phyloP scores from a whole-genome alignment of 2,888 invertebrate species.

The Linyphia triangularis region DNA sequence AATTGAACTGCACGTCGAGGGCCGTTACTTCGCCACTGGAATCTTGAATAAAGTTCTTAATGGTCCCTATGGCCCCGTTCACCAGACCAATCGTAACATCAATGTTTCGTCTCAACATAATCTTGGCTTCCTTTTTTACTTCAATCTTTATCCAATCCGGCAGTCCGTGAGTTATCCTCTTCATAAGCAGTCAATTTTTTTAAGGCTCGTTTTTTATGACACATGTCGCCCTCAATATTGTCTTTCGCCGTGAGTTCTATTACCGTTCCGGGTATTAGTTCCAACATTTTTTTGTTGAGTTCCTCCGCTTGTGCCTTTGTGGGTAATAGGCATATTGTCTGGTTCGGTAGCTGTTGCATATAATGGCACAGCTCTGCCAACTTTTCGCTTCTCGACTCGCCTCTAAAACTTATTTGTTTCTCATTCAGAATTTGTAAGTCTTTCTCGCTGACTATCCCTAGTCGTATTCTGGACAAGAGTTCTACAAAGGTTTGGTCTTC shows the following conservation, averaged over 20 bases:
- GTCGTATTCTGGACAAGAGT: not conserved
- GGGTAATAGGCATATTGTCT: not conserved
- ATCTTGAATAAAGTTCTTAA: not conserved
- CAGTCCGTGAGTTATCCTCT: slow-evolving; percentile 22
- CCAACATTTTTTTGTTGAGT: not conserved
- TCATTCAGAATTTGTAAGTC: not conserved
- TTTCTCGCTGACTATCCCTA: not conserved
- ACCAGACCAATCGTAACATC: slow-evolving; percentile 22
- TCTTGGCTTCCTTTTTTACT: not conserved
- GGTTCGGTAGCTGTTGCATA: not conserved
- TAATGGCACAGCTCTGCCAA: not conserved
- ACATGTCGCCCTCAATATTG: not conserved
- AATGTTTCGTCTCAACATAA: slow-evolving; percentile 6
- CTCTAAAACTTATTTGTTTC: not conserved
- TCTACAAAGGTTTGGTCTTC: slow-evolving; percentile 4
- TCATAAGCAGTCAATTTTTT: not conserved
- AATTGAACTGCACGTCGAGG: not conserved
- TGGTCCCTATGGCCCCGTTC: slow-evolving; percentile 24
- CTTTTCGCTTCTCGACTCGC: not conserved
- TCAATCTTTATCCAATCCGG: not conserved
- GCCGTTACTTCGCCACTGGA: not conserved
- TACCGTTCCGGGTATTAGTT: not conserved
- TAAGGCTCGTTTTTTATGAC: not conserved
- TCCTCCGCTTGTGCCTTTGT: not conserved
- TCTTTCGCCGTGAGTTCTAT: not conserved